Conservation (phyloP, 2,888 invertebrate genomes). For the Acanthococcus lagerstroemiae region DNA sequence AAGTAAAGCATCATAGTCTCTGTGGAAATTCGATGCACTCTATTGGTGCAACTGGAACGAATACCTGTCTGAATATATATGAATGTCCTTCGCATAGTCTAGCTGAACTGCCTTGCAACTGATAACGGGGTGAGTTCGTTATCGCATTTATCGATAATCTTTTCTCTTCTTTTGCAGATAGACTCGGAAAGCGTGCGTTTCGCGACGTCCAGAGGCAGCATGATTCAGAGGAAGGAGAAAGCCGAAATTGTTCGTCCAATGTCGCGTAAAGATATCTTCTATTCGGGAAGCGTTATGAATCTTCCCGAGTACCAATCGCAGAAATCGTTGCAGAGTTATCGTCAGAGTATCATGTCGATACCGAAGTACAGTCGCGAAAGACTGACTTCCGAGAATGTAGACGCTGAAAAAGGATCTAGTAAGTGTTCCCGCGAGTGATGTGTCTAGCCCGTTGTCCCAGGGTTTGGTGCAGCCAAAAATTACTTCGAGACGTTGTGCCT, state of each 20-base stretch:
- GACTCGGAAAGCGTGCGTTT: conserved; percentile 60
- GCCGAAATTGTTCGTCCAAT: conserved; percentile 59
- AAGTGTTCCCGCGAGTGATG: conserved; percentile 5
- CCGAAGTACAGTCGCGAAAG: conserved; percentile 47
- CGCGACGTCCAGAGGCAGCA: conserved; percentile 52
- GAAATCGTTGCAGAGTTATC: conserved; percentile 77
- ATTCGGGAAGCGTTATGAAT: conserved; percentile 88
- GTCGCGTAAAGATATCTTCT: conserved; percentile 94
- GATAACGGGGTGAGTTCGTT: too few relatives aligned
- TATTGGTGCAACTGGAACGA: too few relatives aligned
- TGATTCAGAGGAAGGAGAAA: conserved; percentile 48
- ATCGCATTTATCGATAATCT: too few relatives aligned
- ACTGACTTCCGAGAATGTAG: conserved; percentile 34
- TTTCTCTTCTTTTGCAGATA: conserved; percentile 36
- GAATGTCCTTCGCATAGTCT: too few relatives aligned
- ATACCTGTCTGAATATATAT: too few relatives aligned
- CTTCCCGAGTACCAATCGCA: conserved; percentile 88
- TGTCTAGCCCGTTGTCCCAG: too few relatives aligned
- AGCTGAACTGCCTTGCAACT: too few relatives aligned
- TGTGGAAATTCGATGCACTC: too few relatives aligned
- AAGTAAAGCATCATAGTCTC: too few relatives aligned
- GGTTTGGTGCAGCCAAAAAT: too few relatives aligned
- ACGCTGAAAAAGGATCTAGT: conserved; percentile 31
- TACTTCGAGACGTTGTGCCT: too few relatives aligned
- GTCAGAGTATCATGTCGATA: conserved; percentile 82